phyloP scores from a whole-genome alignment of 1,140 invertebrate species.

The Ctenoplectra terminalis region DNA sequence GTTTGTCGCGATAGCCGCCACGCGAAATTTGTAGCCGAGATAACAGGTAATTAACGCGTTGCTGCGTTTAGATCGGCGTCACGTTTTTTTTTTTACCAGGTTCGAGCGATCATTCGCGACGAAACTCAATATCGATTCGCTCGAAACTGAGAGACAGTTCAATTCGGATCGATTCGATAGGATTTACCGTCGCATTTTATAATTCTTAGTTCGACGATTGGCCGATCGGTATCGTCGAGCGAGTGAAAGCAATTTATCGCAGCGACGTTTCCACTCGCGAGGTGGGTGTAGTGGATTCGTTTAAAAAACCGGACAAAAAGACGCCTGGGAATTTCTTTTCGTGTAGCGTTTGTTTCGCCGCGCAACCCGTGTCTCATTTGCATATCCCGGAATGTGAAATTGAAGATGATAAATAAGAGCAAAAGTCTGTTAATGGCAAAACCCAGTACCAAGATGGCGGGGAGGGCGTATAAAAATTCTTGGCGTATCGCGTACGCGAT shows the following conservation, averaged over 20 bases:
- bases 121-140: not conserved
- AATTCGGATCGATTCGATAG: too few relatives aligned
- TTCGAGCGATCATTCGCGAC: too few relatives aligned
- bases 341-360: slow-evolving; percentile 31
- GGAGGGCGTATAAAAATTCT: slow-evolving; percentile 32
- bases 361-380: slow-evolving; percentile 31
- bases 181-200: not conserved
- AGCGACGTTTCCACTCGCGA: not conserved
- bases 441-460: slow-evolving; percentile 5
- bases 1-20: slow-evolving; percentile 22
- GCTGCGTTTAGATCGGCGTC: not conserved
- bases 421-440: slow-evolving; percentile 50
- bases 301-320: not conserved
- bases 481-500: slow-evolving; percentile 6
- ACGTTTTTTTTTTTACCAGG: not conserved
- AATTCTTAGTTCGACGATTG: not conserved
- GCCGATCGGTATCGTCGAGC: not conserved
- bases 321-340: slow-evolving; percentile 5
- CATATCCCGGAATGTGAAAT: slow-evolving; percentile 52
- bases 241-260: slow-evolving; percentile 34
- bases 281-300: slow-evolving; percentile 1
- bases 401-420: slow-evolving; percentile 48
- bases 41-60: slow-evolving; percentile 2
- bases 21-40: slow-evolving; percentile 29
- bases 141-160: not conserved